Percentiles rank a stretch among this genome's conserved stretches.
These are phyloP conservation scores for Scaptomyza hsui DNA, from an alignment of 1,140 invertebrate species.

Conservation along the genomic window DNA sequence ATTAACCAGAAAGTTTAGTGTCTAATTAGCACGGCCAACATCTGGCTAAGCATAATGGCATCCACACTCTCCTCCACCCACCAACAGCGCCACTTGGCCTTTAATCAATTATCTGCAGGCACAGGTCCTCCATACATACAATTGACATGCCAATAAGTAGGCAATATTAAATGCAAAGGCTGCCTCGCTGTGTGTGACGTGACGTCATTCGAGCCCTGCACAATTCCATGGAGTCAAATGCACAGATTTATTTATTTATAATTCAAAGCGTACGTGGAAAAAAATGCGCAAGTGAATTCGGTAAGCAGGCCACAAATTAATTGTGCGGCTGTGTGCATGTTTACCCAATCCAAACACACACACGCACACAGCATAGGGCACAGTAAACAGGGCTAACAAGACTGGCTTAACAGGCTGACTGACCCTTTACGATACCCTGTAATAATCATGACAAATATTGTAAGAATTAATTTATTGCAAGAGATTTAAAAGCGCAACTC, in stretches of 20 bases:
- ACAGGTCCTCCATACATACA: background rate
- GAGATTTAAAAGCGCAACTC: too few species aligned
- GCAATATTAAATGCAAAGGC: constrained; percentile 23
- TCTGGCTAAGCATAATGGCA: constrained; percentile 16
- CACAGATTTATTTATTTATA: constrained; percentile 78
- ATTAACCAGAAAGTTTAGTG: constrained; percentile 76
- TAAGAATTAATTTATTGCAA: too few species aligned
- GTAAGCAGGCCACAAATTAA: constrained; percentile 65
- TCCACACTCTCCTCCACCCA: too few species aligned
- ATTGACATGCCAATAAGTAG: constrained; percentile 40
- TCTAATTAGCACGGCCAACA: constrained; percentile 63
- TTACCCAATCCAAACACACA: constrained; percentile 43
- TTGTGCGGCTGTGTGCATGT: constrained; percentile 53
- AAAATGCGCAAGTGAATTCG: constrained; percentile 36
- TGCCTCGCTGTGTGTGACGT: constrained; percentile 30
- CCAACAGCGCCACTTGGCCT: constrained; percentile 39
- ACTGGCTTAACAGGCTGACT: constrained; percentile 15
- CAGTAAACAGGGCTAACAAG: constrained; percentile 19
- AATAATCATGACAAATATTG: too few species aligned
- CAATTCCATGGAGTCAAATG: constrained; percentile 64
- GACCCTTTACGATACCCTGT: constrained; percentile 4
- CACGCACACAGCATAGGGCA: constrained; percentile 24
- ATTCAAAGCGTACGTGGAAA: constrained; percentile 50
- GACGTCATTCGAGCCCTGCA: constrained; percentile 62
- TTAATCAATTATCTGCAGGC: constrained; percentile 66